Evolutionary conservation across 2,888 invertebrate genomes (phyloP).

Genomic region (Scelioninae gen. 2): DNA sequence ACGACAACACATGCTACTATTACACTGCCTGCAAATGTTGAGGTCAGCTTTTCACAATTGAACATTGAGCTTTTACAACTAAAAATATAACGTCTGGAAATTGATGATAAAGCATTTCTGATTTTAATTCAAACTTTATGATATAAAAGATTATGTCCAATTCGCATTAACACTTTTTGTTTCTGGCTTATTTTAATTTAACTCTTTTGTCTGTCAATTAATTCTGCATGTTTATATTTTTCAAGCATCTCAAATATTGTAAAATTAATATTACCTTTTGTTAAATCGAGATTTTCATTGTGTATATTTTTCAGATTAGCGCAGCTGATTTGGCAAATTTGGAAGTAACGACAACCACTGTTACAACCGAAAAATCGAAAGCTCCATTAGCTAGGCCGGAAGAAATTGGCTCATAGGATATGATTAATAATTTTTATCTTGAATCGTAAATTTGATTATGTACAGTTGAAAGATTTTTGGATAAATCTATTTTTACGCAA

Average conservation of each 20-base stretch:
- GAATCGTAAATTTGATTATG: slow-evolving; percentile 60
- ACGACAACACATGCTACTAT: slow-evolving; percentile 74
- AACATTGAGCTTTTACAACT: slow-evolving; percentile 2
- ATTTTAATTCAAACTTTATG: not conserved
- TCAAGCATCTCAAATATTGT: not conserved
- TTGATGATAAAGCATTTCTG: not conserved
- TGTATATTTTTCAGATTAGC: slow-evolving; percentile 68
- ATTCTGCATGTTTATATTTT: too few relatives aligned
- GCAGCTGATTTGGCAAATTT: slow-evolving; percentile 73
- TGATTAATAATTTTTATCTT: slow-evolving; percentile 40
- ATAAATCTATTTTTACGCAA: slow-evolving; percentile 71
- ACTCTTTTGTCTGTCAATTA: too few relatives aligned
- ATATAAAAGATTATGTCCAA: not conserved
- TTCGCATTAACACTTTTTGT: too few relatives aligned
- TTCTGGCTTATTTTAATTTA: too few relatives aligned
- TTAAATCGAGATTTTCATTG: too few relatives aligned
- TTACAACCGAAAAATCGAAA: slow-evolving; percentile 73
- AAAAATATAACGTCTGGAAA: too few relatives aligned
- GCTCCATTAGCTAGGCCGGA: slow-evolving; percentile 73
- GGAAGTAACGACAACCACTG: slow-evolving; percentile 72
- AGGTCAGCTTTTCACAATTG: slow-evolving; percentile 68
- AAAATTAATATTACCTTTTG: too few relatives aligned
- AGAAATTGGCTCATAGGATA: slow-evolving; percentile 71
- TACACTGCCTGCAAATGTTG: slow-evolving; percentile 74
- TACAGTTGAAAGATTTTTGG: slow-evolving; percentile 69